phyloP scores from a whole-genome alignment of 2,113 vertebrate genomes.

The Vombatus ursinus region DNA sequence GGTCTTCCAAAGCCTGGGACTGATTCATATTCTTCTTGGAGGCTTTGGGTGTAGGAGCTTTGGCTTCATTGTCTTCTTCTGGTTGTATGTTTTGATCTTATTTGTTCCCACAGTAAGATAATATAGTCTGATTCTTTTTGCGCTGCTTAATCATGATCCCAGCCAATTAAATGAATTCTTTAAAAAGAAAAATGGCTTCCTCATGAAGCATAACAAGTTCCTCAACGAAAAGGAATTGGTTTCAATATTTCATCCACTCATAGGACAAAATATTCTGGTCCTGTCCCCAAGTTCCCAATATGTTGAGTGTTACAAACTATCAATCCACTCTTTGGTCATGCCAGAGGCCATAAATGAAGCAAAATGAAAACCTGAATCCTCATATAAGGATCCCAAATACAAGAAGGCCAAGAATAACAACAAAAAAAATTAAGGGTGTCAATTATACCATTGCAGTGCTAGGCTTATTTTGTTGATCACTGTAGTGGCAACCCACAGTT shows the following conservation, averaged over 20 bases:
- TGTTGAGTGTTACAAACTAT: background rate
- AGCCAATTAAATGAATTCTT: too few relatives aligned
- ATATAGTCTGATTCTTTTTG: too few relatives aligned
- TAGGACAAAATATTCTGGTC: background rate
- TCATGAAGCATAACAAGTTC: background rate
- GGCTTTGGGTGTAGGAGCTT: too few relatives aligned
- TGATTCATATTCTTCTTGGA: too few relatives aligned
- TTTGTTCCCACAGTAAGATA: too few relatives aligned
- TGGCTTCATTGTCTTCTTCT: too few relatives aligned
- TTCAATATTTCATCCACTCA: background rate
- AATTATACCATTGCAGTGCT: background rate
- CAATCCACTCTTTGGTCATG: background rate
- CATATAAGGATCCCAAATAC: background rate
- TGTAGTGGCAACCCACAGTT: background rate
- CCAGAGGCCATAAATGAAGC: background rate
- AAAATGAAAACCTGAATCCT: background rate
- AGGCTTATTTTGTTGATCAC: background rate
- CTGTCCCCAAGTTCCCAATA: background rate
- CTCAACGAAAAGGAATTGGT: background rate
- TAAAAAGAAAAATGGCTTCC: background rate
- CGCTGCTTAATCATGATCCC: too few relatives aligned
- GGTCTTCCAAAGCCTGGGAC: too few relatives aligned
- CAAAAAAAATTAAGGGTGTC: background rate
- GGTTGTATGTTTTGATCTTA: too few relatives aligned
- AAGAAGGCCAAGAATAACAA: background rate